Evolutionary conservation across 2,888 invertebrate species (phyloP), one percentile per base, ranked within the genome.

Genomic region (Andrena hattorfiana): DNA sequence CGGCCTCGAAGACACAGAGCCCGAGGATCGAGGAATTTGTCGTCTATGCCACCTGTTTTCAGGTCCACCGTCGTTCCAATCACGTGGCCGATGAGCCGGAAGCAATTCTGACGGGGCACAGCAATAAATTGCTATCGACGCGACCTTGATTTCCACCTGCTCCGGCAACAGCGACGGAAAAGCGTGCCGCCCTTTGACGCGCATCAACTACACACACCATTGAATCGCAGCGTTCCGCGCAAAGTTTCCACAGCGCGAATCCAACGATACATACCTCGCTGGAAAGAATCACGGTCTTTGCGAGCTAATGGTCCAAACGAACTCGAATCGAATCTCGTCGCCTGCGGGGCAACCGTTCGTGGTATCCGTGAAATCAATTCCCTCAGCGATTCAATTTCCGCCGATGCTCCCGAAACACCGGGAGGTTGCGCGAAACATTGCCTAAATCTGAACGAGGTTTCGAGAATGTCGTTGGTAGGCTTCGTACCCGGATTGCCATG

Each of bases 361-460:
- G 10, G 8, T 63, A 70, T 32, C 73, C 70, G 56, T 32, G 67
- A 23, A 48, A 71, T 79, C 73, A 60, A 66, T 64, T 70, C 70
- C 35, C 62, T 16, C 35, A 13, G 13, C 59, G 23, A 85, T 79
- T 72, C 67, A 77, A 87, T 76, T 77, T 83, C 60, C 56, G 10
- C 6, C 49, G n/a, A 42, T 35, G 32, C 16, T 28, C 26, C 5
- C 30, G 32, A 66, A 80, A 71, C 70, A 26, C 8, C 35, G 26
- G 23, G 16, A 70, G 20, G n/a, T 75, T 81, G 49, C 71, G 51
- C 69, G 56, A 66, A n/a, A 62, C 69, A 51, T 81, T 71, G 30
- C 42, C 49, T 28, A 68, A 63, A 75, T 68, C 28, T n/a, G n/a
- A 3, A 26, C 16, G 49, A 49, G 13, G 32, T 49, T 28, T 60